Base-by-base conservation (phyloP, 37 sponge, comb jelly and placozoan species). In the Ephydatia muelleri region DNA sequence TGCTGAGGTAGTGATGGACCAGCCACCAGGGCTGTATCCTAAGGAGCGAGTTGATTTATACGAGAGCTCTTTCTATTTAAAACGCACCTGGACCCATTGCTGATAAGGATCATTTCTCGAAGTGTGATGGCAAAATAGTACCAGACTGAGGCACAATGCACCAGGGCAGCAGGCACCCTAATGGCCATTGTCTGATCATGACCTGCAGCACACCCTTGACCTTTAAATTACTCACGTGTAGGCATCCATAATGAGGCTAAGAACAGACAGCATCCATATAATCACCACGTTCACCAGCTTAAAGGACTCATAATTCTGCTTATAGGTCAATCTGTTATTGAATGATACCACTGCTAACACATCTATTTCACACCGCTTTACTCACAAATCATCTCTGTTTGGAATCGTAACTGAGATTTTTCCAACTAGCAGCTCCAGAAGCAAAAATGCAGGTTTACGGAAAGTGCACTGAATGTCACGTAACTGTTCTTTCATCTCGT, bases 21-120 rank as follows among this genome's bases (percentile, higher is more conserved):
- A 92, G 67, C 92, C 92, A 92, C 92, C 92, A 92, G 65, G 43
- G 77, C 77, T 82, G 80, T 47, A 92, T 92, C 73, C 92, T 92
- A 65, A 29, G 66, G 28, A 25, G n/a, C 2, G 22, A 72, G 37
- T 2, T 39, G 12, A 38, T 25, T 5, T 3, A 5, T 68, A 6
- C 4, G 28, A 68, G 29, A 68, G 70, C 70, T 28, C 70, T 11
- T 29, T 68, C 26, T 68, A 68, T 68, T 68, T 68, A n/a, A 8
- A 12, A 68, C 89, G 30, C 68, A 85, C 92, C 75, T 88, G 27
- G 92, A 92, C 70, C 92, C 92, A 82, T 92, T 92, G 70, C 79
- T 88, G 23, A 80, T 68, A 21, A 92, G 88, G 19, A 92, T 78
- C 4, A 88, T 85, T 48, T 92, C 92, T 49, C 88, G 72, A 4